phyloP scores from a whole-genome alignment of 2,113 vertebrate species.

The Ancistrus triradiatus region DNA sequence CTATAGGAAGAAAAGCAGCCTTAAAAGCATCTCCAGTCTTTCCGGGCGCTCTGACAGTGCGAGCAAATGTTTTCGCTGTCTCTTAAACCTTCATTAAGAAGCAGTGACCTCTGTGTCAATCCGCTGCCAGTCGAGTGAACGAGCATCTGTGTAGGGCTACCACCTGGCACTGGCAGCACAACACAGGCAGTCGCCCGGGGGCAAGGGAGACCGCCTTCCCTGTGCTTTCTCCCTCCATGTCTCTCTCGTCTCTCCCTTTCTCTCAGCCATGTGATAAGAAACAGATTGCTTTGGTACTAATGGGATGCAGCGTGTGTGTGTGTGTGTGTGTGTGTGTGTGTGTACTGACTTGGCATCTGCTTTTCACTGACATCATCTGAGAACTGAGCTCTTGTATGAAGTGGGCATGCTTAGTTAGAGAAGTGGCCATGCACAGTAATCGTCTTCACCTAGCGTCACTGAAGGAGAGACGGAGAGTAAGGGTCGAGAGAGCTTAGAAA shows the following conservation, averaged over 20 bases:
- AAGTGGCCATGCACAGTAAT: slow-evolving; percentile 46
- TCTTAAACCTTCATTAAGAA: slow-evolving; percentile 40
- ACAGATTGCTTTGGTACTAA: slow-evolving; percentile 40
- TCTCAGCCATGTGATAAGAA: slow-evolving; percentile 34
- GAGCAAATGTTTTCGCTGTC: slow-evolving; percentile 37
- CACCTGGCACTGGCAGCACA: slow-evolving; percentile 40
- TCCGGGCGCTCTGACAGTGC: slow-evolving; percentile 15
- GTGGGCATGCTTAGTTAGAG: slow-evolving; percentile 36
- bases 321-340: slow-evolving; percentile 15
- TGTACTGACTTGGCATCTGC: slow-evolving; percentile 57
- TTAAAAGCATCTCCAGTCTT: slow-evolving; percentile 5
- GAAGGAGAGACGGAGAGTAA: slow-evolving; percentile 3
- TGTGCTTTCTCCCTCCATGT: slow-evolving; percentile 13
- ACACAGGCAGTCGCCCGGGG: slow-evolving; percentile 32
- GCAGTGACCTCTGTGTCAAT: slow-evolving; percentile 27
- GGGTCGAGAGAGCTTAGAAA: too few relatives aligned
- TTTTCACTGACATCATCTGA: slow-evolving; percentile 61
- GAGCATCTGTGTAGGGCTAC: slow-evolving; percentile 28
- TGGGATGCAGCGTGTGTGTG: slow-evolving; percentile 22
- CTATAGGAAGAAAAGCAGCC: slow-evolving; percentile 8
- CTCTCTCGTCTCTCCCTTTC: slow-evolving; percentile 22
- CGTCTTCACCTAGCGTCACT: slow-evolving; percentile 33
- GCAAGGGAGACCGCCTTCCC: slow-evolving; percentile 29
- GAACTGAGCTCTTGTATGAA: slow-evolving; percentile 44
- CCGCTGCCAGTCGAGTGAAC: slow-evolving; percentile 27